Base-by-base conservation (phyloP, 2,113 vertebrate genomes). In the Thomomys bottae region DNA sequence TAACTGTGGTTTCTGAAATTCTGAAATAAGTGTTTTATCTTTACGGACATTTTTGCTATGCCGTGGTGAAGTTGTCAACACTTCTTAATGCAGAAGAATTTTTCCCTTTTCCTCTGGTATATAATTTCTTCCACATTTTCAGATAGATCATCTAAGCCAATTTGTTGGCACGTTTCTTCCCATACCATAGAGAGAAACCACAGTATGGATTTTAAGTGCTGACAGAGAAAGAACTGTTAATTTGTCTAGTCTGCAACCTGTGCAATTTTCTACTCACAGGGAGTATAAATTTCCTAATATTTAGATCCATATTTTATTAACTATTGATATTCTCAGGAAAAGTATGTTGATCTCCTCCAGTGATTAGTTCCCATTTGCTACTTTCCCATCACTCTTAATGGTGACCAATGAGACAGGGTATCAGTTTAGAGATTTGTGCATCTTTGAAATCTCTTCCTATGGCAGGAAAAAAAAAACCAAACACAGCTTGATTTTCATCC, bases 111-210 rank as follows among this genome's bases (percentile, higher is more conserved):
- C 73, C 90, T 79, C 36, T 68, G 79, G 82, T 93, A 85, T 94
- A 90, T 96, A 95, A 96, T 95, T 96, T 96, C 94, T 97, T 97
- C 95, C 95, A 96, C 89, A 96, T 96, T 97, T 95, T 91, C 94
- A 93, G 94, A 95, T 92, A 92, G 85, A 92, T 95, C 94, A 93
- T 93, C 94, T 92, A 90, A 94, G 84, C 84, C 95, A 96, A 97
- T 96, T 95, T 94, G 94, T 96, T 95, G 96, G 90, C 94, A 96
- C 42, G 0, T 94, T 96, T 95, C 71, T 89, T 86, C 76, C 90
- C 84, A 91, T 77, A 95, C 91, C 85, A 93, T n/a, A 89, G 89
- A 95, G 42, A 94, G 87, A 96, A 95, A 87, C 92, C 75, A 83
- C 4, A 0, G 92, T 64, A 93, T 94, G 84, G 89, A 92, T 95